Evolutionary conservation across 2,113 vertebrate genomes (phyloP), one percentile per base, ranked within the genome.

Genomic region (Forbesichthys agassizii): DNA sequence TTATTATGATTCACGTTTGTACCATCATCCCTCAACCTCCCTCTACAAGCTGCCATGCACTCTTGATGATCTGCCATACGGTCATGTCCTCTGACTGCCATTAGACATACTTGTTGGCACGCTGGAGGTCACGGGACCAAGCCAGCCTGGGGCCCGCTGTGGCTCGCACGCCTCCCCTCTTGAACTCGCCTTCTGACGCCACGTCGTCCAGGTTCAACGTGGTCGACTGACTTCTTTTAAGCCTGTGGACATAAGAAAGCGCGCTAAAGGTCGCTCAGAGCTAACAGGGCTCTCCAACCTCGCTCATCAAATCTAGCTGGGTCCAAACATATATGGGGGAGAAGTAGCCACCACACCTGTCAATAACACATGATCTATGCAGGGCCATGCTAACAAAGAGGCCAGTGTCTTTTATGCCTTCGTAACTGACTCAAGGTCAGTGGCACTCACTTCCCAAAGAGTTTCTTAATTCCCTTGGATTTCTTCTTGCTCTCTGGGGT

Each of bases 101-200:
- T 80, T 72, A 70, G 52, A 84, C 94, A 91, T 82, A 98, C 97
- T 88, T 95, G 87, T 91, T 94, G 68, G 90, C 83, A 63, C 93
- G 93, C 9, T 97, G 95, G 66, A 99, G 88, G 79, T 99, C 98
- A 80, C 95, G 94, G 63, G 98, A 99, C 98, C 98, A 99, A 59
- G 97, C 97, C 66, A 99, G 78, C 36, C 96, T 92, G 0, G 98
- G 97, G 11, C 96, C 98, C 0, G 97, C 96, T 0, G 98, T 98
- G 16, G 97, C 95, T 80, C 98, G 93, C 5, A 95, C 96, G 14
- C 97, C 98, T 52, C 98, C 97, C 80, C 98, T 91, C 67, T 94
- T 98, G 86, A 99, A 99, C 81, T 98, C 96, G 0, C 90, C 91
- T 72, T 98, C 95, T 0, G 94, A 89, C 71, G 95, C 87, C 75